phyloP scores from a whole-genome alignment of 2,113 vertebrate genomes.

The Aleadryas rufinucha region DNA sequence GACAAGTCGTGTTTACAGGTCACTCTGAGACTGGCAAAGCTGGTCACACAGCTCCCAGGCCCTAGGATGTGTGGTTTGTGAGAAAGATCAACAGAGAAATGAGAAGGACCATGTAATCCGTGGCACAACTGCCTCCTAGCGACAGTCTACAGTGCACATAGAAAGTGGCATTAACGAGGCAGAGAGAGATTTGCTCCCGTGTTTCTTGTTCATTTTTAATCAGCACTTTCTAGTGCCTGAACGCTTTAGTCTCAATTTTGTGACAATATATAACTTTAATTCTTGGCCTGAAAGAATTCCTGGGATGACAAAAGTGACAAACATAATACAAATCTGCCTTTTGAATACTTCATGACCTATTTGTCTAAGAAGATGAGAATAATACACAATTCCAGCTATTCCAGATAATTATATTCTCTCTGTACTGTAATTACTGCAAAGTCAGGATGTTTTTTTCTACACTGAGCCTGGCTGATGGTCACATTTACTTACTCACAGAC shows the following conservation, averaged over 20 bases:
- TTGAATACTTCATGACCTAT: not conserved
- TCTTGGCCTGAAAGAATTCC: not conserved
- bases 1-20: not conserved
- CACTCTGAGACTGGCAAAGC: not conserved
- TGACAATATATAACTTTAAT: not conserved
- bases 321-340: not conserved
- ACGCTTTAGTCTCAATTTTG: not conserved
- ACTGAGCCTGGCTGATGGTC: not conserved
- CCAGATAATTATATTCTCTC: not conserved
- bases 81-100: not conserved
- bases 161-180: not conserved
- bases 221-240: not conserved
- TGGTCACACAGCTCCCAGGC: not conserved
- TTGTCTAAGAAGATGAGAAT: not conserved
- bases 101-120: accelerated
- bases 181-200: not conserved
- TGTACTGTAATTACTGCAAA: not conserved
- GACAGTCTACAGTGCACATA: not conserved
- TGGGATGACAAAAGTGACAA: not conserved
- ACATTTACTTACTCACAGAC: not conserved
- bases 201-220: not conserved
- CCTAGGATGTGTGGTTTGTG: not conserved
- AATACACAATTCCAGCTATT: not conserved
- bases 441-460: not conserved
- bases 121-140: not conserved